Evolutionary conservation across 2,888 invertebrate genomes (phyloP), one percentile per base, ranked within the genome.

Genomic region (Folsomia manolachei): DNA sequence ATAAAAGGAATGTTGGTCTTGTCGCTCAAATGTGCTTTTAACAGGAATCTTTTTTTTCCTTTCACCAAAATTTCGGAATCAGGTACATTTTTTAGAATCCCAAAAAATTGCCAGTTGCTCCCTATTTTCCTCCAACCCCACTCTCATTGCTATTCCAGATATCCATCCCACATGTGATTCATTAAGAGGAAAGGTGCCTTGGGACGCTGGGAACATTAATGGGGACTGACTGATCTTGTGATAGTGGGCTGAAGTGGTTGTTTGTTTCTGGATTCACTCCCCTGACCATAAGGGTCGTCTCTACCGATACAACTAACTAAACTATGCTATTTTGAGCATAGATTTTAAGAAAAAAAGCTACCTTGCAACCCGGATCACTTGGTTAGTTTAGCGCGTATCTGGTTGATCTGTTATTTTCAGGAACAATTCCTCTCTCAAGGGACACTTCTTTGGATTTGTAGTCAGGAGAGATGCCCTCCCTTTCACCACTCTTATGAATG

Each of bases 121-220:
- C 39, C 4, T 39, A 9, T 39, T 39, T 39, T 39, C 39, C 4
- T 39, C 39, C 39, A 39, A 4, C 7, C 39, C 14, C 7, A 39
- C 63, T 27, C 63, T 70, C 53, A n/a, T 63, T 63, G 70, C 63
- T 53, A 70, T 39, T 39, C 39, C 4, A 39, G 39, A 4, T 39
- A 39, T 39, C 39, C 39, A 4, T 9, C 7, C 39, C 39, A 39
- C 39, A 39, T 39, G 39, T 39, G 39, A 39, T 39, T 39, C 39
- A 39, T 39, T 39, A 39, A 39, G 39, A 39, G 39, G 39, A 39
- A 39, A 39, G 39, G 39, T 39, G 39, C 39, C 39, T 14, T 39
- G 39, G 39, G 39, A 14, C 4, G 7, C 39, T 14, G 4, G 39
- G 4, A 39, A 39, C 39, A 9, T 39, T 39, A 39, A 39, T 39